Base-by-base conservation (phyloP, 1,140 invertebrate species). In the Halesus radiatus region DNA sequence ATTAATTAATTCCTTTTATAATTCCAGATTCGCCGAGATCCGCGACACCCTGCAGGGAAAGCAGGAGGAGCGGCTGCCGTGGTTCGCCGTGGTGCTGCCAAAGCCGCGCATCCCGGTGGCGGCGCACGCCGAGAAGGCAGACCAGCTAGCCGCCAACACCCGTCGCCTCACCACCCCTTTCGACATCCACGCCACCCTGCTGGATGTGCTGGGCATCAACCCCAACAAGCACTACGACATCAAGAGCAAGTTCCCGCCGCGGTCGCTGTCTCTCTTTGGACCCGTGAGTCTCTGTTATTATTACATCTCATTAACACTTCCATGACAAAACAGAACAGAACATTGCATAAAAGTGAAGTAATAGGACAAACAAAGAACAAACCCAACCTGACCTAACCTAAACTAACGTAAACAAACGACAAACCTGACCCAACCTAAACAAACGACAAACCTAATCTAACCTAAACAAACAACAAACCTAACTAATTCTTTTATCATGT, bases 1-100 rank as follows among this genome's bases (percentile, higher is more conserved):
- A n/a, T n/a, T n/a, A n/a, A n/a, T n/a, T n/a, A n/a, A n/a, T n/a
- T n/a, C n/a, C n/a, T n/a, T n/a, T n/a, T 29, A 29, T 29, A 45
- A 45, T 56, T 88, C 22, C 80, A 95, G 95, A 84, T 97, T 96
- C 88, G 92, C 95, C 0, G 90, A 93, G 64, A 93, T 98, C 8
- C 92, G 97, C 1, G 93, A 95, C 83, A 97, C 96, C 0, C 88
- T 96, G 10, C 96, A 97, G 87, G 96, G 96, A 0, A 97, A 97
- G 88, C 92, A 96, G 81, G 97, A 98, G 86, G 97, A 98, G 85
- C 91, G 97, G 6, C 84, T 98, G 32, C 96, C 97, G 0, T 94
- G 96, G 82, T 96, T 98, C 86, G 93, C 94, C 0, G 92, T 97
- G 73, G 88, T 92, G 0, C 92, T 98, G 84, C 96, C 96, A 0